Conservation (phyloP, 2,888 invertebrate genomes). For the Harpalus rubripes region DNA sequence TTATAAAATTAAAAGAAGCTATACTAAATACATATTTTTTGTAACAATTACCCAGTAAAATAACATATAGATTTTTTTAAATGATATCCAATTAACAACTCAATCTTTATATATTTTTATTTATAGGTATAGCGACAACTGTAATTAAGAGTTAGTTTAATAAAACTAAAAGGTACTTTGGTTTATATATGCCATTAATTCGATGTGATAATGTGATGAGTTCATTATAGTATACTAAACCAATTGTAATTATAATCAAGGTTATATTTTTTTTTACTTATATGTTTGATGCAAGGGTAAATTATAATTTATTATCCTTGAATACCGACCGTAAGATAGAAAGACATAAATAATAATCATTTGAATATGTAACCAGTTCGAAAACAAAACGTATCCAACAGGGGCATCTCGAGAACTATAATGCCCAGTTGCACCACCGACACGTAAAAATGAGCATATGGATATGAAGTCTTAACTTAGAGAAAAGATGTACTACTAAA, state of each 20-base stretch:
- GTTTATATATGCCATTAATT: slow-evolving; percentile 31
- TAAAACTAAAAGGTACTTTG: slow-evolving; percentile 19
- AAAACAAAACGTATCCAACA: too few species aligned
- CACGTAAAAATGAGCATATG: too few species aligned
- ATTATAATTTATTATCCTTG: not conserved
- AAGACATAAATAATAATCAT: too few species aligned
- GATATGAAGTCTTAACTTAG: too few species aligned
- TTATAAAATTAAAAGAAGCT: not conserved
- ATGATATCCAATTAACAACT: not conserved
- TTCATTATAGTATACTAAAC: slow-evolving; percentile 9
- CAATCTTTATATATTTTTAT: not conserved
- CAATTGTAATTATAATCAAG: slow-evolving; percentile 14
- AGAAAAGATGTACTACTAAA: too few species aligned
- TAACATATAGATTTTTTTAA: not conserved
- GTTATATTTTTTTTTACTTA: not conserved
- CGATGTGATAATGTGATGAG: slow-evolving; percentile 27
- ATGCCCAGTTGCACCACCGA: too few species aligned
- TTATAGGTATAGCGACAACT: not conserved
- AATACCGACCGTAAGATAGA: too few species aligned
- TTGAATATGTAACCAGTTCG: too few species aligned
- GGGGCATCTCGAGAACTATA: too few species aligned
- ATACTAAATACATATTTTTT: not conserved
- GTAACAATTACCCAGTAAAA: not conserved
- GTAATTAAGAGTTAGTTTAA: not conserved
- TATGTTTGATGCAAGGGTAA: not conserved